A percentile compares a stretch with the other conserved stretches of the same genome.
Conservation (phyloP, 1,140 invertebrate species). For the Tetramorium simillimum region DNA sequence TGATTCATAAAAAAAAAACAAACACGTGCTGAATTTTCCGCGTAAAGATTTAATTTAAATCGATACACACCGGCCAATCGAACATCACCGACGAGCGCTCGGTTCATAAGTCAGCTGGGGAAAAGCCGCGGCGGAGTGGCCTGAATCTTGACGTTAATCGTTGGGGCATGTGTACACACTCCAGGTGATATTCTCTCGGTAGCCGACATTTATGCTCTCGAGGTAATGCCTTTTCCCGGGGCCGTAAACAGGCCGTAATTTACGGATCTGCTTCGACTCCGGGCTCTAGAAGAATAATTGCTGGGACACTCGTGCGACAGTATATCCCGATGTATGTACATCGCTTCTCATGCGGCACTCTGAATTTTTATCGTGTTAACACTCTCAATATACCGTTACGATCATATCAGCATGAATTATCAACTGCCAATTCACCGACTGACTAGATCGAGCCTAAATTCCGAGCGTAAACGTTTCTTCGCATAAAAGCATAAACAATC, state of each 20-base stretch:
- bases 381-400: neutral
- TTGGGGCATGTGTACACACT: slow-evolving; percentile 58
- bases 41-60: slow-evolving; percentile 22
- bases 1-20: slow-evolving; percentile 29
- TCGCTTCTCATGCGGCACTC: neutral
- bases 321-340: neutral
- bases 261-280: slow-evolving; percentile 61
- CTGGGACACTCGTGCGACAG: neutral
- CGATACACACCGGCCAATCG: slow-evolving; percentile 37
- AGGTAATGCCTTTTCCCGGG: slow-evolving; percentile 58
- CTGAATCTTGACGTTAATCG: slow-evolving; percentile 67
- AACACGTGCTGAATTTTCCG: neutral
- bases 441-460: too few relatives aligned
- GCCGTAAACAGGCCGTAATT: slow-evolving; percentile 66
- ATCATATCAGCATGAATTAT: neutral
- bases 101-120: slow-evolving; percentile 2
- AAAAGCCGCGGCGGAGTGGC: slow-evolving; percentile 2
- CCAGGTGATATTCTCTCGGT: slow-evolving; percentile 64
- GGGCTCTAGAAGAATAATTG: slow-evolving; percentile 63
- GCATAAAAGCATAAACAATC: neutral
- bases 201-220: slow-evolving; percentile 64
- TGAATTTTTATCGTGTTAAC: neutral
- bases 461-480: neutral
- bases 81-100: slow-evolving; percentile 1
- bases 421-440: too few relatives aligned